A percentile compares a stretch with the other conserved stretches of the same genome.
phyloP scores from a whole-genome alignment of 2,797 vertebrate species.

The Eulemur rubriventer region DNA sequence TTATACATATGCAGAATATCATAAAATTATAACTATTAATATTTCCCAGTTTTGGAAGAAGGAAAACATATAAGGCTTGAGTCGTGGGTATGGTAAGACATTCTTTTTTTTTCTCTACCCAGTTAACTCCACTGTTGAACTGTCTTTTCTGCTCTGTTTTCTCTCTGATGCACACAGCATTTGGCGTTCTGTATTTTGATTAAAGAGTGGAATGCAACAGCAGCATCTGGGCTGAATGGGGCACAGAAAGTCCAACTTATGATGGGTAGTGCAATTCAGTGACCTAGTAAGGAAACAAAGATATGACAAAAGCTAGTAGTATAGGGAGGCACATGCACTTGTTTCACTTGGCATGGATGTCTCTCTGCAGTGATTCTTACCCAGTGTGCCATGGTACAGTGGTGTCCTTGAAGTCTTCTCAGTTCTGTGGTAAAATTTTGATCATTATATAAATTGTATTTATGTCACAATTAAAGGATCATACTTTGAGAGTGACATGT shows the following conservation, averaged over 20 bases:
- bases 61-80: constrained; percentile 3
- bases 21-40: not conserved
- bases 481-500: not conserved
- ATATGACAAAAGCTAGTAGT: not conserved
- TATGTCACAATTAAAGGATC: not conserved
- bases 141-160: constrained; percentile 45
- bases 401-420: not conserved
- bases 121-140: constrained; percentile 3
- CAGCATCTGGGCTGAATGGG: constrained; percentile 5
- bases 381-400: not conserved
- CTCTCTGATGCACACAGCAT: constrained; percentile 24
- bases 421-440: not conserved
- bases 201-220: constrained; percentile 21
- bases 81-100: not conserved
- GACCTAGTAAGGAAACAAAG: not conserved
- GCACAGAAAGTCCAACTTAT: constrained; percentile 27
- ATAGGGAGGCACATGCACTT: not conserved
- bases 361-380: not conserved
- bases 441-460: not conserved
- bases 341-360: not conserved
- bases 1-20: not conserved
- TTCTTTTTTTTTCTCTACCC: not conserved
- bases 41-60: not conserved
- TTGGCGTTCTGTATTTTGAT: constrained; percentile 33
- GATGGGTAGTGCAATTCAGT: not conserved